phyloP scores from a whole-genome alignment of 2,797 vertebrate species.

The Onychomys torridus region DNA sequence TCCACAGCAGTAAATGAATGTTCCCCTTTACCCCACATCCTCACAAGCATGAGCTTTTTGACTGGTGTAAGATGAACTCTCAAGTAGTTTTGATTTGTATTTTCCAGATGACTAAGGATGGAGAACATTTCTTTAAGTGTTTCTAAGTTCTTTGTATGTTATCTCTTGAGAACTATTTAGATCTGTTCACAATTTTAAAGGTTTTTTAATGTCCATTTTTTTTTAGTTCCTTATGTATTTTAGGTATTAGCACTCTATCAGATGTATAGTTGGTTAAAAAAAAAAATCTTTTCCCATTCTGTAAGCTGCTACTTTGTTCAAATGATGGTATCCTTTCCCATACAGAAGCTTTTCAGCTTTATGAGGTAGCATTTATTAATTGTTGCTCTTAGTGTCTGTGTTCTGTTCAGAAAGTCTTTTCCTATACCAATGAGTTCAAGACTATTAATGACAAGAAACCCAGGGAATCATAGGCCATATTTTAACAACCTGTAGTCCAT shows the following conservation, averaged over 20 bases:
- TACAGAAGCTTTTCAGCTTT: not conserved
- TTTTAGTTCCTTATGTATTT: not conserved
- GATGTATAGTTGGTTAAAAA: not conserved
- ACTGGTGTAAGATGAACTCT: not conserved
- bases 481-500: not conserved
- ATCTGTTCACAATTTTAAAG: not conserved
- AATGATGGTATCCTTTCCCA: not conserved
- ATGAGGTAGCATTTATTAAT: not conserved
- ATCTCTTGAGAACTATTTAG: not conserved
- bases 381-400: not conserved
- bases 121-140: not conserved
- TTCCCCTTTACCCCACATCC: not conserved
- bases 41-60: not conserved
- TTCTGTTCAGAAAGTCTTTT: not conserved
- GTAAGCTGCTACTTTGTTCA: not conserved
- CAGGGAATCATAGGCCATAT: not conserved
- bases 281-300: not conserved
- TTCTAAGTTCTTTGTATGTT: not conserved
- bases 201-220: not conserved
- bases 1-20: not conserved
- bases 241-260: not conserved
- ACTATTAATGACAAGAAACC: not conserved
- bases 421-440: not conserved
- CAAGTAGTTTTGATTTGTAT: not conserved
- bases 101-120: not conserved